These are phyloP conservation scores for Eurois occulta DNA, from an alignment of 2,888 invertebrate species.

Conservation along the genomic window DNA sequence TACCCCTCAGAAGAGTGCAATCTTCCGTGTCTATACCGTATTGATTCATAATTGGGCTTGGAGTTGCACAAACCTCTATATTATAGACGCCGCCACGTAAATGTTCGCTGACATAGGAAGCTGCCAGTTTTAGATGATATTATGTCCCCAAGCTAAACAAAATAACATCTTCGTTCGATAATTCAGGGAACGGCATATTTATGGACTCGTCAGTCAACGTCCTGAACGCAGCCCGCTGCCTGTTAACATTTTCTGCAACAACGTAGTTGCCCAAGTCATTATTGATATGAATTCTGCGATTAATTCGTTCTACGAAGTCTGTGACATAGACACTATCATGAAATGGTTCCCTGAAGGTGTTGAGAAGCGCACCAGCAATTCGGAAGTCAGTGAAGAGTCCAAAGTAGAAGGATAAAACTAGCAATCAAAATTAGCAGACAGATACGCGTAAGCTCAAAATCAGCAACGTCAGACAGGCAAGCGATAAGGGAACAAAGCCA, in stretches of 20 bases:
- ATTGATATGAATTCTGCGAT: slow-evolving; percentile 5
- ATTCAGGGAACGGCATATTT: slow-evolving; percentile 31
- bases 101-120: slow-evolving; percentile 33
- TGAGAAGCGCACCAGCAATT: too few relatives aligned
- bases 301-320: neutral
- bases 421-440: too few relatives aligned
- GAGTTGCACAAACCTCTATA: too few relatives aligned
- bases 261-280: slow-evolving; percentile 10
- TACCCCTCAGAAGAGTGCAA: neutral
- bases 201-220: neutral
- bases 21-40: slow-evolving; percentile 1
- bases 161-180: slow-evolving; percentile 31
- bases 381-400: too few relatives aligned
- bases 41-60: neutral
- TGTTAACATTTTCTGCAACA: slow-evolving; percentile 14
- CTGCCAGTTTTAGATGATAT: slow-evolving; percentile 39
- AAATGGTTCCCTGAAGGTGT: too few relatives aligned
- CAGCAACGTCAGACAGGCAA: too few relatives aligned
- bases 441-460: too few relatives aligned
- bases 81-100: neutral
- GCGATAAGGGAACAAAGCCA: too few relatives aligned
- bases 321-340: neutral
- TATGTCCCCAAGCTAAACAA: slow-evolving; percentile 34
- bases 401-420: too few relatives aligned
- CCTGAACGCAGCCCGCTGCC: neutral